Base-by-base conservation (phyloP, 2,797 vertebrate species). In the Xenops minutus region DNA sequence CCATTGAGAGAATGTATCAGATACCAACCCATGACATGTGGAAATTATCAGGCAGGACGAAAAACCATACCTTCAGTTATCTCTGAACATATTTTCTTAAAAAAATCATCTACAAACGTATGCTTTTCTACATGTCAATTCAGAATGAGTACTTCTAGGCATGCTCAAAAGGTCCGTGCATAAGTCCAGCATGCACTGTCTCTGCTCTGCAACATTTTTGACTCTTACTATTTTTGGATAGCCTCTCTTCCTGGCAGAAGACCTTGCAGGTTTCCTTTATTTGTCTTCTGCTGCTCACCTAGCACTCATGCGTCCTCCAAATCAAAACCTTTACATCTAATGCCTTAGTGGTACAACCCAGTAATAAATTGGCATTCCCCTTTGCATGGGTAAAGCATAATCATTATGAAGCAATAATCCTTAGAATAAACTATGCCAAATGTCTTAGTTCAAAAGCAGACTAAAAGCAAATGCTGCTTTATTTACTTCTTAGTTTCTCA, bases 11-110 rank as follows among this genome's bases (percentile, higher is more conserved):
- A 73, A 44, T 39, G 21, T 16, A 30, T 63, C 12, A 32, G 30
- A 32, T 41, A n/a, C 26, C 20, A 49, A 18, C 21, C 19, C 36
- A 8, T 0, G 1, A 17, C 19, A 41, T 1, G 6, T 22, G 37
- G 37, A 78, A 86, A 58, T 27, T 14, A 15, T 23, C 48, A 62
- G 64, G 17, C 10, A 22, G 19, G 48, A 24, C 59, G 18, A 69
- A 10, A n/a, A 27, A 62, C 46, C 13, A 14, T 17, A 37, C 7
- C 3, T 75, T 61, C 32, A 34, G 12, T 44, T 69, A 46, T 27
- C 9, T 10, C n/a, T 69, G 30, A 73, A 58, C 6, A 22, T 24
- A 4, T 73, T 64, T 81, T 67, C 29, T 39, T 37, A 29, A 21
- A 66, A 64, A 88, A 88, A 34, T 34, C 2, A 29, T 32, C 23